phyloP scores from a whole-genome alignment of 2,113 vertebrate genomes.

The Corythornis madagascariensis region DNA sequence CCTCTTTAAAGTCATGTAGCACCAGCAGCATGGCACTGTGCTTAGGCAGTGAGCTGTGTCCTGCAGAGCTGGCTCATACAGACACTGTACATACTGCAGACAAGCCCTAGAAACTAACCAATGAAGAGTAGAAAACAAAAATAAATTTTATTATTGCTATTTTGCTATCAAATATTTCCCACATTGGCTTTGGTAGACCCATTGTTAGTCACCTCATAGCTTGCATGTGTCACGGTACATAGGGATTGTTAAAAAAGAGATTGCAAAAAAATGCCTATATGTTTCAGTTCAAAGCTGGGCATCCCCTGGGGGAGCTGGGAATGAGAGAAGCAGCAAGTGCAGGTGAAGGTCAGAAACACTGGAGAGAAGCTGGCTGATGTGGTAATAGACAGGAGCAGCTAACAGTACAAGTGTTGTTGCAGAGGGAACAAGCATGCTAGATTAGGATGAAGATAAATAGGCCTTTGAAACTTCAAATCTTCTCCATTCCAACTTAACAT shows the following conservation, averaged over 20 bases:
- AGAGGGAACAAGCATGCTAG: constrained; percentile 5
- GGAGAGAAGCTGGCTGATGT: not conserved
- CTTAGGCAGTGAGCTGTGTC: not conserved
- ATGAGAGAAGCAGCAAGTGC: constrained; percentile 5
- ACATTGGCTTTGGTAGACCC: not conserved
- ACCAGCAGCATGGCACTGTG: not conserved
- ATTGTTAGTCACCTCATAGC: not conserved
- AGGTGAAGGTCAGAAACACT: constrained; percentile 21
- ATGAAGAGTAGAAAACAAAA: not conserved
- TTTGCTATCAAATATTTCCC: not conserved
- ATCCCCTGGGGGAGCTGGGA: not conserved
- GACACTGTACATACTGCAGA: not conserved
- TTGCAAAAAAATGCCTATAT: not conserved
- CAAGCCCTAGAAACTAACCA: not conserved
- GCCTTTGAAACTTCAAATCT: constrained; percentile 47
- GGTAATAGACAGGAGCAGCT: constrained; percentile 41
- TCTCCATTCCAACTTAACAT: constrained; percentile 42
- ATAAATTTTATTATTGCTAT: not conserved
- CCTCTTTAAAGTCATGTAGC: not conserved
- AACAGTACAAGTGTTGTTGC: constrained; percentile 18
- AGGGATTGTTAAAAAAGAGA: not conserved
- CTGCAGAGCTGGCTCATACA: not conserved
- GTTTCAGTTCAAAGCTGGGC: not conserved
- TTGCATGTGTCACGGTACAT: not conserved
- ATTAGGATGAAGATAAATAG: constrained; percentile 48